Percentiles rank a stretch among this genome's conserved stretches.
Conservation (phyloP, 1,140 invertebrate genomes). For the Drosophila tropicalis region DNA sequence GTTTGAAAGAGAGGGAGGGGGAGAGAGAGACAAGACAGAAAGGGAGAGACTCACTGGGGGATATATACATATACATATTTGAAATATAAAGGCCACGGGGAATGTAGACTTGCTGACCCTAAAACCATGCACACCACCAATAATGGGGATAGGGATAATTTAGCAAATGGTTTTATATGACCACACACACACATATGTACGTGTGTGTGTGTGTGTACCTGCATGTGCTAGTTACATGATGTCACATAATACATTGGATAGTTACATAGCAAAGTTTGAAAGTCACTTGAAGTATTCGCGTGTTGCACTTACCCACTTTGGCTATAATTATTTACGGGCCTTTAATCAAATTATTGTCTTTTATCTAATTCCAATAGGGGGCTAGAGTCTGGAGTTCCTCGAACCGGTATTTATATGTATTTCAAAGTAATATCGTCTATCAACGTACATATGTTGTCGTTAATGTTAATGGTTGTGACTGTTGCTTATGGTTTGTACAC, state of each 20-base stretch:
- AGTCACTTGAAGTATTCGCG: slow-evolving; percentile 11
- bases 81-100: neutral
- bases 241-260: neutral
- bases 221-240: slow-evolving; percentile 7
- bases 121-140: neutral
- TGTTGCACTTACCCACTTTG: slow-evolving; percentile 18
- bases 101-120: slow-evolving; percentile 1
- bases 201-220: neutral
- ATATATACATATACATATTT: neutral
- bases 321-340: slow-evolving; percentile 29
- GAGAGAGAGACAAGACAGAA: neutral
- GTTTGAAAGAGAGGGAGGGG: neutral
- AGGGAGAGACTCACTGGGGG: neutral
- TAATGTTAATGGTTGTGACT: too few species aligned
- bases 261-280: neutral
- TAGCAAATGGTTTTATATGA: slow-evolving; percentile 19
- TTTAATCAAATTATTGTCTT: slow-evolving; percentile 51
- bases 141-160: slow-evolving; percentile 16
- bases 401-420: too few species aligned
- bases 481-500: too few species aligned
- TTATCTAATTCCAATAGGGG: slow-evolving; percentile 69
- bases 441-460: too few species aligned
- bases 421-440: too few species aligned
- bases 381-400: neutral
- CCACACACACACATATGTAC: neutral